phyloP scores from a whole-genome alignment of 2,888 invertebrate species.

The Margaritifera margaritifera region DNA sequence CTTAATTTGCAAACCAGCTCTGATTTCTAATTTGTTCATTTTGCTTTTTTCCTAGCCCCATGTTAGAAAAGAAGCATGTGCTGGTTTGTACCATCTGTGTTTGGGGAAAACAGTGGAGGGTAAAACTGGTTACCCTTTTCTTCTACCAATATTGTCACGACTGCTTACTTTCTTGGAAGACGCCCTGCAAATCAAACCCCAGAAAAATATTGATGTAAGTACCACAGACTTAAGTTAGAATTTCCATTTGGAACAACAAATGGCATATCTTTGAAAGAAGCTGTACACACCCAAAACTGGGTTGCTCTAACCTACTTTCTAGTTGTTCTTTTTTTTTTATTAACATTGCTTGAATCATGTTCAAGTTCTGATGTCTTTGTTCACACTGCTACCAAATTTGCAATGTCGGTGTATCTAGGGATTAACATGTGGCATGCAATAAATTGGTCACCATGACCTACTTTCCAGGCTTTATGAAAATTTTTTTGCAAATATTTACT shows the following conservation, averaged over 20 bases:
- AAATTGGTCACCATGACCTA: too few species aligned
- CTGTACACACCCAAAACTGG: not conserved
- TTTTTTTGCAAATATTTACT: too few species aligned
- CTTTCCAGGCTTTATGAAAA: too few species aligned
- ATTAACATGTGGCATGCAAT: too few species aligned
- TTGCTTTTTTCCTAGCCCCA: constrained; percentile 76
- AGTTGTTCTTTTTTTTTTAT: not conserved
- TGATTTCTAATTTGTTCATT: too few species aligned
- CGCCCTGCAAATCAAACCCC: constrained; percentile 86
- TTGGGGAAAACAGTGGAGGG: constrained; percentile 77
- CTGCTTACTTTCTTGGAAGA: constrained; percentile 86
- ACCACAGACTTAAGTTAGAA: not conserved
- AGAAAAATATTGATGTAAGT: constrained; percentile 59
- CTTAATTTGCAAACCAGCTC: too few species aligned
- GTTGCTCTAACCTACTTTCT: not conserved
- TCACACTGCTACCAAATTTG: too few species aligned
- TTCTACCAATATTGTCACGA: constrained; percentile 85
- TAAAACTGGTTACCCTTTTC: constrained; percentile 70
- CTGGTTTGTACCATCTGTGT: constrained; percentile 91
- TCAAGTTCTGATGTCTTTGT: too few species aligned
- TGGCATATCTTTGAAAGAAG: not conserved
- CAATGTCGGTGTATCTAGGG: too few species aligned
- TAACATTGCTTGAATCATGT: not conserved
- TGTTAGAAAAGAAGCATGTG: constrained; percentile 92
- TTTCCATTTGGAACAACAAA: not conserved